Conservation (phyloP, 2,113 vertebrate species). For the Microcebus murinus region DNA sequence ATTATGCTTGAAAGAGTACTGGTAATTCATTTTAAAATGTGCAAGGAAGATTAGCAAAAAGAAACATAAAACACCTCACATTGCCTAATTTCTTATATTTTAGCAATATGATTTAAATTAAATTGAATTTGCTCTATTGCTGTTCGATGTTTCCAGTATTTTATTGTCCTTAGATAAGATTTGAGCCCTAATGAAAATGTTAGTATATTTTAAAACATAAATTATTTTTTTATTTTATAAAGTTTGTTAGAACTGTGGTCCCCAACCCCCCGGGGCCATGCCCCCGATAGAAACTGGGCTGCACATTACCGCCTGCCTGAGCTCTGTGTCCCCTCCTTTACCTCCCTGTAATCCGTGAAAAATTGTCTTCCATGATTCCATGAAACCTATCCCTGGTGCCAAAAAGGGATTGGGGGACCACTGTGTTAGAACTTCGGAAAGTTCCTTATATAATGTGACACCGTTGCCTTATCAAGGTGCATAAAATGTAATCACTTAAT, state of each 20-base stretch:
- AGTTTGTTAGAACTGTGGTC: background rate
- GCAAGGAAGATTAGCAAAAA: background rate
- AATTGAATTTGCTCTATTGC: background rate
- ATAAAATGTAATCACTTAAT: background rate
- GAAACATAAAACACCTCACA: background rate
- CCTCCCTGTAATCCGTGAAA: no score
- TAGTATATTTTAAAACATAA: background rate
- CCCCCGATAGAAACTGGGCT: no score
- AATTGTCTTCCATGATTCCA: no score
- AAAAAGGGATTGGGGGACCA: no score
- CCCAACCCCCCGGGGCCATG: no score
- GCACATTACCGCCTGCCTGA: no score
- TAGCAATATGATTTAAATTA: conserved; percentile 10
- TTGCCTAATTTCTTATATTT: background rate
- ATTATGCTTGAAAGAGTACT: conserved; percentile 39
- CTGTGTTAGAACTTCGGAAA: background rate
- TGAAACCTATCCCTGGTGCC: no score
- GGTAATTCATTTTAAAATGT: conserved; percentile 22
- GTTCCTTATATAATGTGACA: background rate
- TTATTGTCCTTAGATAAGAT: conserved; percentile 37
- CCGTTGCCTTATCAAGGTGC: background rate
- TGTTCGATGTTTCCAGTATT: background rate
- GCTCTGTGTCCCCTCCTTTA: no score
- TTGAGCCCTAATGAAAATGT: conserved; percentile 4
- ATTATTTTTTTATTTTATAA: background rate